phyloP scores from a whole-genome alignment of 2,888 invertebrate genomes.

The Lumbricus terrestris region DNA sequence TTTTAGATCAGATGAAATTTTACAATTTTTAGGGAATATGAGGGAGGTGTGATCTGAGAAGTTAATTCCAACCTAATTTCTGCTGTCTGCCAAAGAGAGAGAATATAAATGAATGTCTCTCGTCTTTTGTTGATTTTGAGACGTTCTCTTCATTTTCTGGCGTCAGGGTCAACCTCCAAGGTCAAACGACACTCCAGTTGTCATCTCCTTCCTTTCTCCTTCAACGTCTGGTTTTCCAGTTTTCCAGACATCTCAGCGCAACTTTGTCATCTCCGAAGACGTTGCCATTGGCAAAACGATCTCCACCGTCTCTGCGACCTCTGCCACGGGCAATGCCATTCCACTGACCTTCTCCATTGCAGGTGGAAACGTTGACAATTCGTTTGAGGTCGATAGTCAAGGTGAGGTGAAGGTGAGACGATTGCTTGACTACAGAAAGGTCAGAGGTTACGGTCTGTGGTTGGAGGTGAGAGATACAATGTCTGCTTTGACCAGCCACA shows the following conservation, averaged over 20 bases:
- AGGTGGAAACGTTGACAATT: slow-evolving; percentile 88
- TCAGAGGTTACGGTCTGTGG: slow-evolving; percentile 84
- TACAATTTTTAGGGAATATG: no score
- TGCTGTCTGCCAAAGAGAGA: neutral
- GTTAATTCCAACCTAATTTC: neutral
- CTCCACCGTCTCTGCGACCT: slow-evolving; percentile 73
- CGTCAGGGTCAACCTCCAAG: slow-evolving; percentile 67
- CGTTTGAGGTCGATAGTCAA: slow-evolving; percentile 78
- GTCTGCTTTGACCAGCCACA: neutral
- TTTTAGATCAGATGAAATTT: no score
- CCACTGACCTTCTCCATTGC: slow-evolving; percentile 66
- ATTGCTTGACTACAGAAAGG: slow-evolving; percentile 83
- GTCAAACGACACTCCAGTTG: slow-evolving; percentile 74
- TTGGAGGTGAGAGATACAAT: slow-evolving; percentile 69
- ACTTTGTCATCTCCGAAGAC: slow-evolving; percentile 64
- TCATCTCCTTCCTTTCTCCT: slow-evolving; percentile 74
- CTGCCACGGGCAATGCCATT: slow-evolving; percentile 49
- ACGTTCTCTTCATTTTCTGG: slow-evolving; percentile 11
- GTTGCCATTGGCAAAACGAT: slow-evolving; percentile 63
- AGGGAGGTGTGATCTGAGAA: neutral
- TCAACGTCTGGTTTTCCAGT: slow-evolving; percentile 71
- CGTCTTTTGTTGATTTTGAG: neutral
- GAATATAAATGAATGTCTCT: no score
- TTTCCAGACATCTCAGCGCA: slow-evolving; percentile 65
- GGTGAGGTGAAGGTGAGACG: slow-evolving; percentile 76